These are phyloP conservation scores for human DNA, from an alignment of 2,113 vertebrate species.

Conservation along the genomic window GRCh38 chr2:158267001-158267500, in stretches of 20 bases:
- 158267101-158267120: not conserved
- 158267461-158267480: constrained; percentile 3
- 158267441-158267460: not conserved
- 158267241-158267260: not conserved
- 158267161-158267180: not conserved
- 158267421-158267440: not conserved
- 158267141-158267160: not conserved
- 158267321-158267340: not conserved
- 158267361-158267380: not conserved
- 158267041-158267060: not conserved
- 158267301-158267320: not conserved
- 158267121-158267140: not conserved
- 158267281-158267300: not conserved
- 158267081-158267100: not conserved
- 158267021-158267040: constrained; percentile 30
- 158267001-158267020: too few relatives aligned
- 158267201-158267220: not conserved
- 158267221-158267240: not conserved
- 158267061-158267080: not conserved
- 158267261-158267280: not conserved
- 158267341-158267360: not conserved
- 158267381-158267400: not conserved
- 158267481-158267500: not conserved
- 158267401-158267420: not conserved
- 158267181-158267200: not conserved